Base-by-base conservation (phyloP, 2,797 vertebrate genomes). In the Pipistrellus nathusii region DNA sequence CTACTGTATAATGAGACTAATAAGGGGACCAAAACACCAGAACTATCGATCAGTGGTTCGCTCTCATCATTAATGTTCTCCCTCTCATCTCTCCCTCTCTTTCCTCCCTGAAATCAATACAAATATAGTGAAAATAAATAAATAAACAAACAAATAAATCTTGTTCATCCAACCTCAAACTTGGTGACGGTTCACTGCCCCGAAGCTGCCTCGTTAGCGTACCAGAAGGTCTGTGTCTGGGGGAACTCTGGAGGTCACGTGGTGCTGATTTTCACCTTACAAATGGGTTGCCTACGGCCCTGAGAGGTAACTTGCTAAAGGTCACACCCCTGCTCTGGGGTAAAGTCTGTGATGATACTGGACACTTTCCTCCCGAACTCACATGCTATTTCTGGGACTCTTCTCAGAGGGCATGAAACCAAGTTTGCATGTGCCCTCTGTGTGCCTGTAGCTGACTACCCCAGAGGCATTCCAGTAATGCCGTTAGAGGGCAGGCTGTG, bases 251-350 rank as follows among this genome's bases (percentile, higher is more conserved):
- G 6, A 75, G 44, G 82, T 46, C 68, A 66, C 30, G 73, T 62
- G n/a, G 44, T 78, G 87, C 87, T 96, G 57, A 57, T 73, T 96
- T 92, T 92, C 55, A 81, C 93, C 92, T 94, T 46, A 93, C 25
- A 89, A 89, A 91, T 68, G 25, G 84, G 57, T 69, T 44, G n/a
- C 72, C 44, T 80, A 71, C 35, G 86, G 23, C 83, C 32, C 75
- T 18, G 14, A 78, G n/a, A 85, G 80, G 85, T 86, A 78, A 57
- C 55, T 84, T 92, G 30, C 46, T 88, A 95, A 92, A 88, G 77
- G 88, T 78, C 64, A 90, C 30, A 44, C 44, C 68, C 10, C 35
- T 90, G 66, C 71, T 97, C 92, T 93, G 0, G 1, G 55, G 73
- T 21, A 32, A 46, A 17, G n/a, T 62, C 71, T 90, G 21, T 21